These are phyloP conservation scores for Amphipoea oculea DNA, from an alignment of 2,888 invertebrate species.

Conservation along the genomic window DNA sequence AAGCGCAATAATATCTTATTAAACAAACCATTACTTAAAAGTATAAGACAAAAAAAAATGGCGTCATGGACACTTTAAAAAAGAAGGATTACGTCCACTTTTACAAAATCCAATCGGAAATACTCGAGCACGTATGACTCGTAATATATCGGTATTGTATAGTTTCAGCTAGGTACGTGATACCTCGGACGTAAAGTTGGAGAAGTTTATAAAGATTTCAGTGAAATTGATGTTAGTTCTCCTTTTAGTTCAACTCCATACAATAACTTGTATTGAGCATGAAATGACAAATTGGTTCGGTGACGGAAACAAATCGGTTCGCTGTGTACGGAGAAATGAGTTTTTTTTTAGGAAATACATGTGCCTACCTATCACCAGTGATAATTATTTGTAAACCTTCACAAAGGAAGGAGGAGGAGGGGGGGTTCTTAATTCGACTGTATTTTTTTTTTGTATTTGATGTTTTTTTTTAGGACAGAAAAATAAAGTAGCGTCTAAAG, in stretches of 20 bases:
- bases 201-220: constrained; percentile 59
- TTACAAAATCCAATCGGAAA: constrained; percentile 39
- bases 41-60: background rate
- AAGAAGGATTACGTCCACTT: constrained; percentile 3
- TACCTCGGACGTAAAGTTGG: constrained; percentile 43
- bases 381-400: background rate
- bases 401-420: too few species aligned
- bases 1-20: background rate
- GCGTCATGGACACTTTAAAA: constrained; percentile 1
- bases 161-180: constrained; percentile 45
- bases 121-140: constrained; percentile 46
- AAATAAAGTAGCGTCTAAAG: background rate
- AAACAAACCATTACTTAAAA: background rate
- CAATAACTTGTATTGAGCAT: constrained; percentile 56
- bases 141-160: constrained; percentile 56
- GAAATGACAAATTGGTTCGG: constrained; percentile 48
- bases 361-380: background rate
- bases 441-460: background rate
- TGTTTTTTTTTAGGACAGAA: background rate
- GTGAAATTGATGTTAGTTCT: constrained; percentile 59
- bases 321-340: background rate
- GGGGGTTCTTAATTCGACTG: background rate
- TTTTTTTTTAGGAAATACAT: background rate
- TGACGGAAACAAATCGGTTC: constrained; percentile 44
- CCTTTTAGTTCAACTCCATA: constrained; percentile 45